A percentile compares a stretch with the other conserved stretches of the same genome.
phyloP scores from a whole-genome alignment of 2,113 vertebrate species.

The Scytalopus superciliaris region DNA sequence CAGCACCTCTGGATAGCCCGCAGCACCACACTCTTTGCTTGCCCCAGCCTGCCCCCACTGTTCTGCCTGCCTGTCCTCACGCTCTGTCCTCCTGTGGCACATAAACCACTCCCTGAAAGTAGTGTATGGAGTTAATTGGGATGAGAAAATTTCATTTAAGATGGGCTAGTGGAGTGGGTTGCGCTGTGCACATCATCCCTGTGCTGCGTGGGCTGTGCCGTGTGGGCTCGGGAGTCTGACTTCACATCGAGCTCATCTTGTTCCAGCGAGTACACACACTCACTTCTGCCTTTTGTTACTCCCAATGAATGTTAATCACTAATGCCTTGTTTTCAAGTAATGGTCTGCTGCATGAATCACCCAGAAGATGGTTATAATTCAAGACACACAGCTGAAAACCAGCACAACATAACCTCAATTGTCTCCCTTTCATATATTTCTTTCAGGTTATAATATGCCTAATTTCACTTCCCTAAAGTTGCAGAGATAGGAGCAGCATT shows the following conservation, averaged over 20 bases:
- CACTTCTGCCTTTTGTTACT: not conserved
- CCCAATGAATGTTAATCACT: not conserved
- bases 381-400: not conserved
- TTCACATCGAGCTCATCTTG: not conserved
- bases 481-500: not conserved
- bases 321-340: not conserved
- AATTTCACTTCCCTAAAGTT: slow-evolving; percentile 32
- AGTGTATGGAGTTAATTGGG: not conserved
- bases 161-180: not conserved
- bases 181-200: rapidly evolving
- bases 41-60: rapidly evolving
- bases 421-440: not conserved
- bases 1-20: not conserved
- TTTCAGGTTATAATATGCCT: not conserved
- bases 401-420: not conserved
- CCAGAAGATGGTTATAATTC: not conserved
- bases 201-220: not conserved
- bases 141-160: not conserved
- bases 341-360: not conserved
- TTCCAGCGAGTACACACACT: not conserved
- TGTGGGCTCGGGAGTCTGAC: not conserved
- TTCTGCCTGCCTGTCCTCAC: not conserved
- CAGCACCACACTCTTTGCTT: not conserved
- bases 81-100: rapidly evolving
- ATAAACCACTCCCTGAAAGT: rapidly evolving